Base-by-base conservation (phyloP, 2,888 invertebrate species). In the Agrochola lota region DNA sequence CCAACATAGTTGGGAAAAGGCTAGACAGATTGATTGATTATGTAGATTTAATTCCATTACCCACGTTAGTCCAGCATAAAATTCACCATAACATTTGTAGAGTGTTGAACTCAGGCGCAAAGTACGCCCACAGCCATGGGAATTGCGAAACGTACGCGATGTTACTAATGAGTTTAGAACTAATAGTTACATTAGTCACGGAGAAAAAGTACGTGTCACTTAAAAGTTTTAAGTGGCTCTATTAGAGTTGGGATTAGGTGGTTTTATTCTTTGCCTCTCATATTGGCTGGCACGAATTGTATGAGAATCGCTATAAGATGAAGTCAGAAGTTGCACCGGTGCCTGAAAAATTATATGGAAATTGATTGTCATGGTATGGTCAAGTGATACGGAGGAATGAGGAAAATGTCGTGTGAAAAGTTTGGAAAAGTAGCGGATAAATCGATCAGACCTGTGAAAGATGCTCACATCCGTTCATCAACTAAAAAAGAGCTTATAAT, bases 101-200 rank as follows among this genome's bases (percentile, higher is more conserved):
- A 78, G 71, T 78, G 60, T 81, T 85, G 81, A 85, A 85, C 85
- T 66, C 78, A 7, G 23, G 17, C 46, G 23, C 64, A 26, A 17
- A 60, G 52, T 64, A 52, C 60, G 63, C 35, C 55, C 46, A 59
- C 43, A 3, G 57, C 40, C 73, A 76, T 74, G 85, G 84, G 76
- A 73, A 84, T 80, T 63, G 72, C 46, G 23, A 73, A 76, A 68
- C 62, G 62, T 71, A 60, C 15, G 26, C 20, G 30, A 26, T 43
- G 59, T 40, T 49, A 70, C 64, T 76, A 76, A 80, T 80, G 80
- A 70, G 70, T 82, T 82, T 71, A 20, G 55, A 80, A 70, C 60
- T 60, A 70, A 70, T 70, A 66, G 40, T 17, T 15, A 17, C 30
- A 68, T 80, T 81, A 81, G 64, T 59, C 59, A 75, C 59, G 15